These are phyloP conservation scores for Aphelocoma coerulescens DNA, from an alignment of 2,113 vertebrate genomes.

Conservation along the genomic window DNA sequence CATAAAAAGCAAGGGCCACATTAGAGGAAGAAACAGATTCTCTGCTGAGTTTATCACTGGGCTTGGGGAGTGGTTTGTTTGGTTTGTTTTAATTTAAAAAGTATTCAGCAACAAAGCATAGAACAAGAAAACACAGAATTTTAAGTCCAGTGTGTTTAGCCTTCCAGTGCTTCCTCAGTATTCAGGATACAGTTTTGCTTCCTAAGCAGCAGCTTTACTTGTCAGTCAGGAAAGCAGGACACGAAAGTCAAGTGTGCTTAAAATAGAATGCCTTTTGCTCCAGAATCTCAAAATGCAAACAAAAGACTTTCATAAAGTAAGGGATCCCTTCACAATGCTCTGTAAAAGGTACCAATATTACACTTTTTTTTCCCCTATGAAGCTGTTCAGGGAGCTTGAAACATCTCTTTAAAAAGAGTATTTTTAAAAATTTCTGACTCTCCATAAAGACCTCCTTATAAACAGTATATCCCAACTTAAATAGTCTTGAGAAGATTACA, in stretches of 20 bases:
- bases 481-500: neutral
- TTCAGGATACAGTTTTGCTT: neutral
- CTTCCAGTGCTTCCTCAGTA: neutral
- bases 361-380: neutral
- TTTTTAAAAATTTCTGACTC: neutral
- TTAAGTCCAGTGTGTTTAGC: neutral
- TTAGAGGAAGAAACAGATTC: neutral
- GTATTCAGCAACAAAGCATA: neutral
- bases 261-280: conserved; percentile 54
- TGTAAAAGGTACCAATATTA: neutral
- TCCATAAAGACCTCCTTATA: neutral
- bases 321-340: neutral
- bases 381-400: neutral
- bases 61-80: neutral
- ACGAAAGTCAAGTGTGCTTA: conserved; percentile 13
- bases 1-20: neutral
- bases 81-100: neutral
- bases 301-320: neutral
- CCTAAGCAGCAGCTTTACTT: conserved; percentile 35
- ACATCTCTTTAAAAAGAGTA: neutral
- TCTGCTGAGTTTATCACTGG: neutral
- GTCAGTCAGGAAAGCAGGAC: conserved; percentile 34
- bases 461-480: neutral
- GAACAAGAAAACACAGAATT: neutral
- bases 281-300: neutral